These are phyloP conservation scores for Sphaerophoria taeniata DNA, from an alignment of 2,888 invertebrate genomes.

Conservation along the genomic window DNA sequence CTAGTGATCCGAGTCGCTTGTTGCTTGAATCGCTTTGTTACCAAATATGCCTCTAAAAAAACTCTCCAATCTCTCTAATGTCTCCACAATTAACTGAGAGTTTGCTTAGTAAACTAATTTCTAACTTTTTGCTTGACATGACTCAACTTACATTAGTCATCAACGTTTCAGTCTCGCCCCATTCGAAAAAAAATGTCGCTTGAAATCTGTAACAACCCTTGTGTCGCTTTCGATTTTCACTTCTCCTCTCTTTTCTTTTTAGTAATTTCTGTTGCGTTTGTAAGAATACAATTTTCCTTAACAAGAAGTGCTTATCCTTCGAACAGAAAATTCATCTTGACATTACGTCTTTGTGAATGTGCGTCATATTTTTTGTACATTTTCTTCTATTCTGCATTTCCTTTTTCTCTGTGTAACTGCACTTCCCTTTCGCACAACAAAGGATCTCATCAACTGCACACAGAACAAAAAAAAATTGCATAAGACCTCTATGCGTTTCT, in stretches of 20 bases:
- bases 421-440: slow-evolving; percentile 27
- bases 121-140: no score
- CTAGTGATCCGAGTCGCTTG: no score
- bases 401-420: slow-evolving; percentile 6
- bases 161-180: no score
- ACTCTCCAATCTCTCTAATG: no score
- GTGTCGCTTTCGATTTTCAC: slow-evolving; percentile 37
- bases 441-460: slow-evolving; percentile 33
- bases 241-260: slow-evolving; percentile 2
- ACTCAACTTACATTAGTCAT: no score
- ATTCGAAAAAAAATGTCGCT: no score
- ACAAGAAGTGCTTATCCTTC: slow-evolving; percentile 72
- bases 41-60: no score
- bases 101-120: no score
- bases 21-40: no score
- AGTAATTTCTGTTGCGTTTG: slow-evolving; percentile 44
- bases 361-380: slow-evolving; percentile 44
- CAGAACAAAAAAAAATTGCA: slow-evolving; percentile 1
- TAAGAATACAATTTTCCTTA: slow-evolving; percentile 38
- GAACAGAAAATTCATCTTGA: slow-evolving; percentile 59
- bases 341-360: slow-evolving; percentile 53
- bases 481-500: slow-evolving; percentile 42
- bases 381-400: slow-evolving; percentile 31
- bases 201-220: slow-evolving; percentile 60
- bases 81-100: no score